Evolutionary conservation across 1,140 invertebrate species (phyloP).

Genomic region (Drosophila lacertosa): DNA sequence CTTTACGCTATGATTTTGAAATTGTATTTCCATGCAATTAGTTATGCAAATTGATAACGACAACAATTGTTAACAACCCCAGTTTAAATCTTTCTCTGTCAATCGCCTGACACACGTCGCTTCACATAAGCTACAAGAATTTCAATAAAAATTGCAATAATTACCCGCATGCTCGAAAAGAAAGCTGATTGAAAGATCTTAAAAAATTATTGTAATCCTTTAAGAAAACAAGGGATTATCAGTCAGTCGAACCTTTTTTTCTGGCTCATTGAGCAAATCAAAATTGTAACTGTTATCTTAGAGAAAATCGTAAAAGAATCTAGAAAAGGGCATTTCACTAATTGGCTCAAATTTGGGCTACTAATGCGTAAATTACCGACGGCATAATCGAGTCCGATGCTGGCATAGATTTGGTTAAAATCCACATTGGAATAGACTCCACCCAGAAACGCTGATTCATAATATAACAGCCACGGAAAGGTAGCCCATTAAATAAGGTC

Average conservation of each 20-base stretch:
- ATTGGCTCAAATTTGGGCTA: conserved; percentile 49
- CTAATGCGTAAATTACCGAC: conserved; percentile 58
- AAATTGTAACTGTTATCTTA: conserved; percentile 41
- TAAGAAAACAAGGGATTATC: conserved; percentile 61
- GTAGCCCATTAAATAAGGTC: conserved; percentile 54
- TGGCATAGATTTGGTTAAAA: conserved; percentile 31
- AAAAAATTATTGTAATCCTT: conserved; percentile 62
- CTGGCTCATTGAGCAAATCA: conserved; percentile 59
- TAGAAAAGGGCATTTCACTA: conserved; percentile 23
- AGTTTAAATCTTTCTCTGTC: conserved; percentile 17
- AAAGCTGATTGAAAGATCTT: conserved; percentile 19
- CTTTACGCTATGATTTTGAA: conserved; percentile 40
- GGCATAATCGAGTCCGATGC: conserved; percentile 15
- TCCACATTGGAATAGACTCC: conserved; percentile 45
- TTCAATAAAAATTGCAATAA: conserved; percentile 51
- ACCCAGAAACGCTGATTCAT: conserved; percentile 59
- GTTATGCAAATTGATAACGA: conserved; percentile 69
- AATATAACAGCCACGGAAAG: conserved; percentile 32
- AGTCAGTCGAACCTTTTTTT: conserved; percentile 29
- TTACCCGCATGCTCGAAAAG: conserved; percentile 62
- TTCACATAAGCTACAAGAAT: neutral
- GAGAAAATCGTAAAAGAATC: conserved; percentile 11
- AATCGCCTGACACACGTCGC: conserved; percentile 43
- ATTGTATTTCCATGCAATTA: conserved; percentile 60
- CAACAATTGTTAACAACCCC: conserved; percentile 41